phyloP scores from a whole-genome alignment of 2,888 invertebrate species.

The Xylophagus ater region DNA sequence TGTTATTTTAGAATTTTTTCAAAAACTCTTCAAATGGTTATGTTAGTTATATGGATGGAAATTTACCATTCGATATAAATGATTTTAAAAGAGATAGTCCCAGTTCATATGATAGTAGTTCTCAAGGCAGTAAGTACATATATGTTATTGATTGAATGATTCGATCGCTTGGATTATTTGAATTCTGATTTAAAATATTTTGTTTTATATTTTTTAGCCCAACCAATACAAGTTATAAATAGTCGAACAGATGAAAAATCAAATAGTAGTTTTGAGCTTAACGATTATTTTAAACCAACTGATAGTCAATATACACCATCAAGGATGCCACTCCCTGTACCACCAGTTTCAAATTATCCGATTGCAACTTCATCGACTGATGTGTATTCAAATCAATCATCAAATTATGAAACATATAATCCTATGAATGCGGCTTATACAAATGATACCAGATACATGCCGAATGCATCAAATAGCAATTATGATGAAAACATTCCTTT shows the following conservation, averaged over 20 bases:
- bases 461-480: constrained; percentile 16
- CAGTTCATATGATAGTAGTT: constrained; percentile 6
- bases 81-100: constrained; percentile 34
- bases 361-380: constrained; percentile 8
- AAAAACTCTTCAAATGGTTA: constrained; percentile 43
- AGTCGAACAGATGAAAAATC: constrained; percentile 44
- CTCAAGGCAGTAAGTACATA: constrained; percentile 13
- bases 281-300: constrained; percentile 42
- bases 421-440: constrained; percentile 21
- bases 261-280: constrained; percentile 33
- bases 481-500: constrained; percentile 25
- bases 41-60: constrained; percentile 52
- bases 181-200: constrained; percentile 1
- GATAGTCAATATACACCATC: constrained; percentile 23
- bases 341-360: constrained; percentile 20
- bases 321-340: constrained; percentile 24
- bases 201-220: constrained; percentile 29
- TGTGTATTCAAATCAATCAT: constrained; percentile 3
- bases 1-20: constrained; percentile 27
- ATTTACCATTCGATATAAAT: constrained; percentile 47
- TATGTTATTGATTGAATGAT: too few species aligned
- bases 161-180: too few species aligned
- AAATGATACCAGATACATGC: constrained; percentile 19
- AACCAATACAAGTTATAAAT: constrained; percentile 48
- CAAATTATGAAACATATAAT: constrained; percentile 17